Evolutionary conservation across 2,113 vertebrate genomes (phyloP).

Genomic region (Pelecanus crispus): DNA sequence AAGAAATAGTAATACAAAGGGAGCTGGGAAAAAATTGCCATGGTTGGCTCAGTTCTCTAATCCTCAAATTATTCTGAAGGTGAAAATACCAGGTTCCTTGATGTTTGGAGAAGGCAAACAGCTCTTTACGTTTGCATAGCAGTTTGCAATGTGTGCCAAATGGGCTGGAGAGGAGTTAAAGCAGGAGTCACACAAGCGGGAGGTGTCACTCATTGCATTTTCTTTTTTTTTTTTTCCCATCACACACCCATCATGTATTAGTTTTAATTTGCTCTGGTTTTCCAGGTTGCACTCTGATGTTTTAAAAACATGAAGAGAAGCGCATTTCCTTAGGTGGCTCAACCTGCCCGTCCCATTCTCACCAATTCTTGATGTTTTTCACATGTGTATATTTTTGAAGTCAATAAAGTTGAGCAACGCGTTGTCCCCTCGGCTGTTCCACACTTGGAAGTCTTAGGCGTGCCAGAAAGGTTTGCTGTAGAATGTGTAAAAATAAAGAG

Average conservation of each 20-base stretch:
- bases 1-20: neutral
- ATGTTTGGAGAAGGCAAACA: neutral
- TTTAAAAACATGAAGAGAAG: neutral
- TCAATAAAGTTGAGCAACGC: fast-evolving
- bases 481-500: neutral
- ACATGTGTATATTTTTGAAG: fast-evolving
- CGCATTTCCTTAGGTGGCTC: neutral
- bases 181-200: neutral
- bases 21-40: neutral
- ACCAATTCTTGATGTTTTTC: fast-evolving
- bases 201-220: neutral
- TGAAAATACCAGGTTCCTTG: neutral
- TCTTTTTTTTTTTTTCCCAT: neutral
- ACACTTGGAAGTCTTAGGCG: neutral
- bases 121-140: neutral
- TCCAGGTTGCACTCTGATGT: neutral
- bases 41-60: neutral
- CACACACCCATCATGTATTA: neutral
- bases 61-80: neutral
- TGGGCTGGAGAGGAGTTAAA: neutral
- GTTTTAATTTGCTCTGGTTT: neutral
- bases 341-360: fast-evolving
- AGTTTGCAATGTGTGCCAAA: neutral
- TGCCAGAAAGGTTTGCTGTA: neutral
- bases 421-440: neutral